Base-by-base conservation (phyloP, 2,797 vertebrate genomes). In the Poliocrania exsul region DNA sequence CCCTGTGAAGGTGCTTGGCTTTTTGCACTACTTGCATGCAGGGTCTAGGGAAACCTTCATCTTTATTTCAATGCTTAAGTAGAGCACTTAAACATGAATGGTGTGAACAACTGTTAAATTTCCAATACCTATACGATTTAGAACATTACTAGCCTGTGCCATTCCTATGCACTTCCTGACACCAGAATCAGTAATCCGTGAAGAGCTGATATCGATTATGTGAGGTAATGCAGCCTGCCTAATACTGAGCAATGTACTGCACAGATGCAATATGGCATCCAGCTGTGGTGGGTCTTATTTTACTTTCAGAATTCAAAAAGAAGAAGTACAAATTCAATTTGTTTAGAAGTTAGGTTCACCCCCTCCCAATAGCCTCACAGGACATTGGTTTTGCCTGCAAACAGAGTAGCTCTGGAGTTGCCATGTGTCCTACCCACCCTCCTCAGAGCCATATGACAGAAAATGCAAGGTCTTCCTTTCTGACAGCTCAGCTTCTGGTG, bases 191-290 rank as follows among this genome's bases (percentile, higher is more conserved):
- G 77, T 81, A 93, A 79, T 53, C 78, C 71, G 46, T 86, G 92
- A 81, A 88, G 44, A 64, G 49, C 49, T 81, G 57, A 10, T 87
- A 94, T 75, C 1, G 61, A 73, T 88, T 88, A 53, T 37, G 35
- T 24, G 46, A 89, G 83, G 90, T 96, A 94, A 89, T 78, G 77
- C 70, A 65, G 77, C 95, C 71, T 42, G 86, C 73, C 88, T 82
- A 26, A 87, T 50, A 57, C 65, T 66, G 88, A 96, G 51, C 95
- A 92, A 86, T 83, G 80, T 29, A 67, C 78, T 84, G 77, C 94
- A 44, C 77, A 62, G 66, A 46, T 81, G 21, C 62, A 79, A 33
- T 53, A 28, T 35, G 21, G 35, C 65, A 49, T 26, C 64, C 78
- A 50, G 16, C 58, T 65, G 24, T 19, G 29, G 7, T 8, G 26